Evolutionary conservation across 2,888 invertebrate genomes (phyloP), one percentile per base, ranked within the genome.

Genomic region (Cerceris ruficornis): DNA sequence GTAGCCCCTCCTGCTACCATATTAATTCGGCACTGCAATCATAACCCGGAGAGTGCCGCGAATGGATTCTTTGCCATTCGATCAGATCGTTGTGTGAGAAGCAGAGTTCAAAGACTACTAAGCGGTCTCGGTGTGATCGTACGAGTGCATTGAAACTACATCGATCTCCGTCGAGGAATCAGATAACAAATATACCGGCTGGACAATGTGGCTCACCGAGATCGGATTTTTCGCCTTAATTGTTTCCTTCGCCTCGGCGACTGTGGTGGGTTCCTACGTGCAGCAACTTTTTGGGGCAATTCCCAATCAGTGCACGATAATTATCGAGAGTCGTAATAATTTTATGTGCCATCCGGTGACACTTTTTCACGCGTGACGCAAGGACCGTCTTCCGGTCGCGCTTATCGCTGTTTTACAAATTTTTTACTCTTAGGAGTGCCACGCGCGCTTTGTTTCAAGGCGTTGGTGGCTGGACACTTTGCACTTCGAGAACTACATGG

Each of bases 31-130:
- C 69, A 71, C 55, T 76, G 77, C 50, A 73, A 77, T 79, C 75
- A 69, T 61, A 28, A 42, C 58, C 28, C 73, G 68, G 76, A 74
- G 80, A 69, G 77, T 77, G 78, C 66, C 69, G 81, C 69, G 71
- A 77, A 85, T 82, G 82, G 86, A 85, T 88, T 83, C 84, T 80
- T 82, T 85, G 86, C 77, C 85, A 85, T 83, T 87, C 75, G 82
- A 77, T 69, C 75, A 71, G 71, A 82, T 80, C 77, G 77, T 74
- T 81, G 82, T 84, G 76, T 67, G 79, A 80, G 72, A 77, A 71
- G 69, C 75, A 81, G 82, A 83, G 81, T 82, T 75, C 67, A 64
- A 75, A 80, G 28, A 28, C 28, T 28, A 28, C 77, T 81, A 84
- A 65, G 58, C 78, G 69, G 58, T 75, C 75, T 62, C 68, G 65